Base-by-base conservation (phyloP, 2,113 vertebrate genomes). In the Trachemys scripta region DNA sequence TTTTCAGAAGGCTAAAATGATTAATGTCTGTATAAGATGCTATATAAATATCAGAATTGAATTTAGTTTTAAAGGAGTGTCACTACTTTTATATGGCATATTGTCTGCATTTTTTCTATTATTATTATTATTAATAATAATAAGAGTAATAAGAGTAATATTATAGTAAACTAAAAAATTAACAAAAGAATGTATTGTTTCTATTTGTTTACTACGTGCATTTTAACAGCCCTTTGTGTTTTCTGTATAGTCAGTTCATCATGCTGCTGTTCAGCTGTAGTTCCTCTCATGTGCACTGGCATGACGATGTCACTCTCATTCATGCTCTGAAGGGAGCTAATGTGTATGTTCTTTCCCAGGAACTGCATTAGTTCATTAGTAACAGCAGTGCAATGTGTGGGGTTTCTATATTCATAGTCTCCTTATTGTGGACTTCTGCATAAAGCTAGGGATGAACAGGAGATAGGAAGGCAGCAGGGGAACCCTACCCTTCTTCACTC, bases 11-110 rank as follows among this genome's bases (percentile, higher is more conserved):
- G 22, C 50, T 81, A 50, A 83, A 76, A 27, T 5, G 31, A 8
- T 65, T 85, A 35, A 31, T 65, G 31, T 81, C 81, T 19, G 62
- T 92, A 35, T 80, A 91, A 65, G 16, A n/a, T 47, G 17, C n/a
- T 94, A 95, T 65, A 75, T 56, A 94, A 95, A 95, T 57, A 95
- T 0, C 78, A 82, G 81, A 88, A 91, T 29, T 16, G 56, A 93
- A 95, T 92, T 82, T 11, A 7, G 38, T 38, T 95, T 80, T 87
- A 80, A 90, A 81, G 50, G 27, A 47, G 95, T 96, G 80, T 25
- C 13, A 25, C 57, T 89, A 69, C 35, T 85, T 45, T 81, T 95
- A 85, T 92, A 83, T 42, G 27, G 69, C 87, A 94, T 94, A 83
- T 57, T 59, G 38, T 86, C 82, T 49, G 27, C 35, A 82, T 82